Evolutionary conservation across 2,797 vertebrate genomes (phyloP), one percentile per base, ranked within the genome.

Genomic region (Catamblyrhynchus diadema): DNA sequence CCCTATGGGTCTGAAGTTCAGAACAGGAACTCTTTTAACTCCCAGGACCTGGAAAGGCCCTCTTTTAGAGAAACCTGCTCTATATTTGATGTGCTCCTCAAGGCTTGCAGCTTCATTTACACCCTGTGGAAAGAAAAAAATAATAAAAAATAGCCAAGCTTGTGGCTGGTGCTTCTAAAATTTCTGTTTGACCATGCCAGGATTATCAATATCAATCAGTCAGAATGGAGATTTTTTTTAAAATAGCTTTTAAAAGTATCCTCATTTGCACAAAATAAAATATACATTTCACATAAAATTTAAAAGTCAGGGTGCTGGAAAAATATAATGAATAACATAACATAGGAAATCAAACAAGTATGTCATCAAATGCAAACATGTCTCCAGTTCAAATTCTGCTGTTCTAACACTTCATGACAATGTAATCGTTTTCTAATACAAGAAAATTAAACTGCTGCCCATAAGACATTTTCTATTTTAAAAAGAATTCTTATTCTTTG

Each of bases 291-390:
- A 50, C 30, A 62, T 70, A 12, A 88, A 86, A 92, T 90, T 93
- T 92, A 80, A 88, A 95, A 90, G 94, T 91, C 37, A 33, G 44
- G 4, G 32, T 95, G 81, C 88, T 47, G 83, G 37, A 87, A 94
- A 92, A 88, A 48, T 61, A 73, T 37, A 2, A 60, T 64, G 2
- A 87, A 93, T 92, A 91, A 97, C 95, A 95, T 93, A 95, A 93
- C 91, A 91, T 80, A 94, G 71, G 64, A 93, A 96, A 81, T 88
- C 69, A 97, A 96, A 93, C 7, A 64, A n/a, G 9, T 64, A 70
- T 87, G 45, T 90, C 56, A 93, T 73, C n/a, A 94, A 93, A 85
- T 65, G 83, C 72, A 96, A 96, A 93, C 66, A 57, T 54, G 53
- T 84, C 81, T 94, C 60, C 81, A 23, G 14, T 64, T 96, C 74